phyloP scores from a whole-genome alignment of 2,113 vertebrate species.

The Cichladusa arquata region DNA sequence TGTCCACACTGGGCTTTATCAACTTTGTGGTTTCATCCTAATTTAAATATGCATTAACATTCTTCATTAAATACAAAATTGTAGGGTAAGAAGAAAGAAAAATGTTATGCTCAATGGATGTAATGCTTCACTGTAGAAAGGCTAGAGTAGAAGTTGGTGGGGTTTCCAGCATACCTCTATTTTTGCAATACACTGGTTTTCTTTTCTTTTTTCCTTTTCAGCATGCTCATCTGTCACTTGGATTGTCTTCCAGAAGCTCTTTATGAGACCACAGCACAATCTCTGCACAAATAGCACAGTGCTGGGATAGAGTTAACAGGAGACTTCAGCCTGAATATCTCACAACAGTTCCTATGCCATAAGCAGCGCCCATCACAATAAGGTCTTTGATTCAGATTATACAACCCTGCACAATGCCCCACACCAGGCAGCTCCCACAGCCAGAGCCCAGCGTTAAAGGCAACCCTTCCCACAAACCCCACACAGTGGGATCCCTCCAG shows the following conservation, averaged over 20 bases:
- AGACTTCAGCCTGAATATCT: not conserved
- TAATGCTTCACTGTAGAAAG: not conserved
- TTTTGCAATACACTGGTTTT: not conserved
- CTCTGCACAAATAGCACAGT: not conserved
- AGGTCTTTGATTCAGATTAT: slow-evolving; percentile 27
- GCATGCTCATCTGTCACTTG: not conserved
- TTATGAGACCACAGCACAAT: not conserved
- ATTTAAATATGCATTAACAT: not conserved
- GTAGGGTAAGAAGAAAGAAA: not conserved
- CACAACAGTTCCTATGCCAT: slow-evolving; percentile 22
- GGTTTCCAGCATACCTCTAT: not conserved
- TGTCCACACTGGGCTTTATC: not conserved
- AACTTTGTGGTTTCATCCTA: not conserved
- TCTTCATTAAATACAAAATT: not conserved
- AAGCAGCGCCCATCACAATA: slow-evolving; percentile 30
- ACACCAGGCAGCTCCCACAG: not conserved
- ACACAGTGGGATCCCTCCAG: rapidly evolving
- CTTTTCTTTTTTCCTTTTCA: not conserved
- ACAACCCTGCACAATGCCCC: not conserved
- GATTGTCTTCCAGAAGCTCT: not conserved
- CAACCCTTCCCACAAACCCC: not conserved
- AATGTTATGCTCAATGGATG: not conserved
- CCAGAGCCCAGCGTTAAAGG: not conserved
- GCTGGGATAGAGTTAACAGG: not conserved
- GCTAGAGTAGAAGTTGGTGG: not conserved